phyloP scores from a whole-genome alignment of 2,797 vertebrate species.

The Cossypha dichroa region DNA sequence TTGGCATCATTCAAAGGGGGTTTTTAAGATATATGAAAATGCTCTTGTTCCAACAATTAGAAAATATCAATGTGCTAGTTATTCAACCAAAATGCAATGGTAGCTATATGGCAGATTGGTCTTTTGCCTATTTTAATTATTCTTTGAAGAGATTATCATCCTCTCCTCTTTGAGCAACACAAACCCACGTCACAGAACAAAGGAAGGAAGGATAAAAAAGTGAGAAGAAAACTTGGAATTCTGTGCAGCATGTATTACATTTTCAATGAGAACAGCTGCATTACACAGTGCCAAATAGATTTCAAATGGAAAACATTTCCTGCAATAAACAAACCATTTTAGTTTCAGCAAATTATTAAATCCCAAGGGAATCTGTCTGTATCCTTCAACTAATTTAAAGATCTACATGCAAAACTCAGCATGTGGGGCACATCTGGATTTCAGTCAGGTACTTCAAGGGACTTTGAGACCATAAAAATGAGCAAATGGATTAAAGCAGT shows the following conservation, averaged over 20 bases:
- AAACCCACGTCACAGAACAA: background rate
- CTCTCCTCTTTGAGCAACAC: background rate
- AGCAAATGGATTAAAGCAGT: background rate
- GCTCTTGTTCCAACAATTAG: background rate
- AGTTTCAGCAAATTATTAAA: background rate
- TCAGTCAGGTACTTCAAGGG: background rate
- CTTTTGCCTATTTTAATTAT: background rate
- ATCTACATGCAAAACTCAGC: background rate
- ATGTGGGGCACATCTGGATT: background rate
- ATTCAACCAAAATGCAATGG: background rate
- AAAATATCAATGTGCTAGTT: background rate
- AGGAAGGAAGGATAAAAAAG: background rate
- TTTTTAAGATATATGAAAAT: background rate
- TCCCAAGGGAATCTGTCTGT: background rate
- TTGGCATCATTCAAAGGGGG: background rate
- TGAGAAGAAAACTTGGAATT: background rate
- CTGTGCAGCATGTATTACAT: background rate
- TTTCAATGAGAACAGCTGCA: background rate
- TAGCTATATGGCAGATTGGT: background rate
- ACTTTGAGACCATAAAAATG: background rate
- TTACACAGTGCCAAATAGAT: background rate
- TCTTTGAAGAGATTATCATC: background rate
- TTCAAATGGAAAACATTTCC: background rate
- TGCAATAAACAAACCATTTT: background rate
- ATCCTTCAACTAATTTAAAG: background rate